Base-by-base conservation (phyloP, 1,140 invertebrate genomes). In the Trichoplusia ni region DNA sequence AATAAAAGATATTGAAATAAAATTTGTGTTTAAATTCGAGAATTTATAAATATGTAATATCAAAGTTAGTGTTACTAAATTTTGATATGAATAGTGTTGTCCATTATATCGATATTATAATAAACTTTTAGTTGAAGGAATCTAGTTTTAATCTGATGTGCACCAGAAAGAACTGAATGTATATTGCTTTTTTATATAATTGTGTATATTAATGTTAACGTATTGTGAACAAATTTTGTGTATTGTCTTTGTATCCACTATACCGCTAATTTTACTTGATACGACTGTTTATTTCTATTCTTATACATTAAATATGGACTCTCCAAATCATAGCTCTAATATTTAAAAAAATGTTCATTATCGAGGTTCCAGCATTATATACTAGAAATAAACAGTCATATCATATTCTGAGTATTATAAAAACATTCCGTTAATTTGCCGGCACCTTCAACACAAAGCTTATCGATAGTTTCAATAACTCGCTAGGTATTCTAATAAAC, bases 111-210 rank as follows among this genome's bases (percentile, higher is more conserved):
- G 13, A 49, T 29, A 42, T 58, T 18, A 11, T 16, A 44, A 44
- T 31, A 21, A 7, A 9, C n/a, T 29, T 29, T 58, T 31, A 31
- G 14, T 42, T 31, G n/a, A 42, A 58, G 44, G 11, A 13, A 2
- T 38, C 21, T 54, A 54, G 51, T 37, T 25, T 69, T 64, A 61
- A 71, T 67, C 54, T 56, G 67, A 58, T 62, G 35, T 75, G 67
- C 73, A 79, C 71, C 46, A 65, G 64, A 64, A 73, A 72, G 73
- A 74, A 73, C 73, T 76, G 76, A 77, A 68, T 73, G 66, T 73
- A 67, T 70, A 67, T 73, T 29, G 38, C 25, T 58, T 58, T n/a
- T 58, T 42, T 58, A 44, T 58, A 44, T 44, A 31, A 27, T 42
- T 58, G 37, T 58, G 35, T 58, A 58, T 58, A 58, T 38, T 42